These are phyloP conservation scores for Petrocephalus microphthalmus DNA, from an alignment of 2,113 vertebrate species.

Conservation along the genomic window DNA sequence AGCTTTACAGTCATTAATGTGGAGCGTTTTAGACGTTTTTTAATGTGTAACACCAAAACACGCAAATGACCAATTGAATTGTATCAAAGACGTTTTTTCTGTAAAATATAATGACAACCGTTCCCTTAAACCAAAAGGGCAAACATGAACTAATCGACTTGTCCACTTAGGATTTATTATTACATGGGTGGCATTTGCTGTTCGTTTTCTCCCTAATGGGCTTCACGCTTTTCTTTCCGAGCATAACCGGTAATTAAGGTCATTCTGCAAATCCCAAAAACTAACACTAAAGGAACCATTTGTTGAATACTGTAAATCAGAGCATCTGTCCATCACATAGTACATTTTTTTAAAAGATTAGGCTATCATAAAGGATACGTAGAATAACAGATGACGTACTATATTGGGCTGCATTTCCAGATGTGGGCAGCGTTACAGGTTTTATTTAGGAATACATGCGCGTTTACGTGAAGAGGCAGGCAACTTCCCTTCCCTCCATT, in stretches of 20 bases:
- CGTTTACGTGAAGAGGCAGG: background rate
- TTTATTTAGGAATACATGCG: background rate
- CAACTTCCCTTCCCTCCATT: constrained; percentile 11
- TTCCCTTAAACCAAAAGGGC: background rate
- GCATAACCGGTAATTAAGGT: background rate
- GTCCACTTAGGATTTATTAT: background rate
- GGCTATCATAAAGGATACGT: background rate
- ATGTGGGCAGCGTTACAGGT: background rate
- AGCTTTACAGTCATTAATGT: background rate
- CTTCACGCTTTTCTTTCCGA: background rate
- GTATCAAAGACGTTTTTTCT: background rate
- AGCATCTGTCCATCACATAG: background rate
- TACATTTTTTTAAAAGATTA: background rate
- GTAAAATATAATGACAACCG: background rate
- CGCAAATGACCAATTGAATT: background rate
- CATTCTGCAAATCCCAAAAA: background rate
- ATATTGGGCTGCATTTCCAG: background rate
- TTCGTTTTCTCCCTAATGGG: background rate
- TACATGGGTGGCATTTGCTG: background rate
- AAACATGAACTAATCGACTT: background rate
- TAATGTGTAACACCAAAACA: background rate
- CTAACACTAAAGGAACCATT: background rate
- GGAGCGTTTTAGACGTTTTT: background rate
- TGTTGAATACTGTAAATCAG: background rate
- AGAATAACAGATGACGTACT: background rate